Evolutionary conservation across 2,888 invertebrate genomes (phyloP).

Genomic region (Syrista parreyssii): DNA sequence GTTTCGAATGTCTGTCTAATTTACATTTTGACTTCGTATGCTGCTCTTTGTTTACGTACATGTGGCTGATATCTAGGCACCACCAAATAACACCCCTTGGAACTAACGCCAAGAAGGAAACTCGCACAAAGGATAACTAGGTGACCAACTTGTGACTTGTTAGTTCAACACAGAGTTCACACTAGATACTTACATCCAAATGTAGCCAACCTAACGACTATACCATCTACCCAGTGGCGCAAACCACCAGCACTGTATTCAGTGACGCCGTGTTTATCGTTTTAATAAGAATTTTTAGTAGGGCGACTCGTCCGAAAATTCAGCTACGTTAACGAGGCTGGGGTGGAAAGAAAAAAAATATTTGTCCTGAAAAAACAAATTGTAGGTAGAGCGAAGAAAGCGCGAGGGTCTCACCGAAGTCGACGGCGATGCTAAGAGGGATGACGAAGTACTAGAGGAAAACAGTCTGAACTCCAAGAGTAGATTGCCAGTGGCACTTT

Average conservation of each 20-base stretch:
- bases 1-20: not conserved
- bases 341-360: not conserved
- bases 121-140: conserved; percentile 11
- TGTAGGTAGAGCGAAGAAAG: not conserved
- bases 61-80: not conserved
- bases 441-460: not conserved
- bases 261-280: not conserved
- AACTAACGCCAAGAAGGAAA: not conserved
- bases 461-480: not conserved
- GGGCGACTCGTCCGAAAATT: not conserved
- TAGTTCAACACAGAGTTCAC: not conserved
- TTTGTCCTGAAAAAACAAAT: not conserved
- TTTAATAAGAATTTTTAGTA: not conserved
- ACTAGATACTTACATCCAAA: not conserved
- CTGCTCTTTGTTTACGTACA: conserved; percentile 24
- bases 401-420: not conserved
- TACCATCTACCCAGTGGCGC: not conserved
- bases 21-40: conserved; percentile 5
- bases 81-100: not conserved
- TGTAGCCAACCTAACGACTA: not conserved
- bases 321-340: not conserved
- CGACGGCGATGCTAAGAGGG: not conserved
- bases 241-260: not conserved
- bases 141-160: conserved; percentile 20
- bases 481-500: not conserved